Percentiles rank a stretch among this genome's conserved stretches.
Conservation (phyloP, 2,113 vertebrate species). For the Carlito syrichta region DNA sequence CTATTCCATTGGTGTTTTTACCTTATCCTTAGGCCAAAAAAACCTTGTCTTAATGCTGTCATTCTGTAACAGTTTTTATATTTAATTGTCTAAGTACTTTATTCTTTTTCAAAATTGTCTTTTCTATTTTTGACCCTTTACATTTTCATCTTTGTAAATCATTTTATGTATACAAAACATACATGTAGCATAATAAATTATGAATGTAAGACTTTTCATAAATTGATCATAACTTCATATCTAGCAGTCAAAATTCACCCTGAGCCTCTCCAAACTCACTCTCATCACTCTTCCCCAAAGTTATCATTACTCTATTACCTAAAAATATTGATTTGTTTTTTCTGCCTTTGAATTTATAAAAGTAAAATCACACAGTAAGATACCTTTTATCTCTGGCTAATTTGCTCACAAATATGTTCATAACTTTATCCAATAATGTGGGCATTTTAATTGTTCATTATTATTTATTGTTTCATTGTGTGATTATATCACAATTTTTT, state of each 20-base stretch:
- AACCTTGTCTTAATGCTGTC: neutral
- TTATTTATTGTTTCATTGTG: neutral
- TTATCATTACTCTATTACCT: neutral
- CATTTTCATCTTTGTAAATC: neutral
- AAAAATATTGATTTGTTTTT: neutral
- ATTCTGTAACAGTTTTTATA: neutral
- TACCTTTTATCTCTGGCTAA: neutral
- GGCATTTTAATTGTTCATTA: neutral
- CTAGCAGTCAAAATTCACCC: neutral
- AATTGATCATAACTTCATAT: neutral
- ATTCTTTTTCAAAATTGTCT: neutral
- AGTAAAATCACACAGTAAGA: neutral
- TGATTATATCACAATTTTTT: neutral
- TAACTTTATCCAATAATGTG: neutral
- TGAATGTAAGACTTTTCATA: neutral
- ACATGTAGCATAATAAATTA: neutral
- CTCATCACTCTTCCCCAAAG: neutral
- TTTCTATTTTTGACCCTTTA: neutral
- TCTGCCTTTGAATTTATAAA: neutral
- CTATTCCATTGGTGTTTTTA: neutral
- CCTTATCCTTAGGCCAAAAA: neutral
- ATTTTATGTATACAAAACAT: neutral
- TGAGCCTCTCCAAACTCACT: too few species aligned
- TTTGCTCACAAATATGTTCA: neutral
- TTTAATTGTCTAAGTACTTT: neutral